Conservation (phyloP, 2,888 invertebrate genomes). For the Epinotia demarniana region DNA sequence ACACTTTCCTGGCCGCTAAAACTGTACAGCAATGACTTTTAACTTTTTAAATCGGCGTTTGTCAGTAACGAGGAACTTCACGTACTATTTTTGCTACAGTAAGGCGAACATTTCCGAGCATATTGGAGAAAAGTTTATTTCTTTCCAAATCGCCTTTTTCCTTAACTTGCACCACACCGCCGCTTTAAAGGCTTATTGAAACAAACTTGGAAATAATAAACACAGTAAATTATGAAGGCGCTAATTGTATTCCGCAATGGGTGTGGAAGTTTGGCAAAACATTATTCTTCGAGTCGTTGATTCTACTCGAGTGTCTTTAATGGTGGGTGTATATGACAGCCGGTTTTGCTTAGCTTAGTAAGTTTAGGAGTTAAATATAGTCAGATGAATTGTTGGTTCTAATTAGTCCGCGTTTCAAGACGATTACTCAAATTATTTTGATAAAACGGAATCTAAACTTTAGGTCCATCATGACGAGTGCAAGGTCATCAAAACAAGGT, state of each 20-base stretch:
- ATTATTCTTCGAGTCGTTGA: constrained; percentile 38
- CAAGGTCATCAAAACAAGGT: too few species aligned
- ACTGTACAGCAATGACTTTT: too few species aligned
- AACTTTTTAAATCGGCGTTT: too few species aligned
- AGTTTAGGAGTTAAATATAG: constrained; percentile 10
- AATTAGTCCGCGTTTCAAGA: too few species aligned
- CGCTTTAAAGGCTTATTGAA: constrained; percentile 54
- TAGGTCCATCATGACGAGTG: too few species aligned
- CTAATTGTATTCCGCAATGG: constrained; percentile 61
- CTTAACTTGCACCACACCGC: constrained; percentile 4
- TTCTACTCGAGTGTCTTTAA: constrained; percentile 20
- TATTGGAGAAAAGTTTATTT: too few species aligned
- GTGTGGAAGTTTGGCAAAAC: constrained; percentile 45
- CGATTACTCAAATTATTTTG: too few species aligned
- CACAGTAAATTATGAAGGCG: constrained; percentile 59
- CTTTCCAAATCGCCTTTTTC: not conserved
- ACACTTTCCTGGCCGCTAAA: too few species aligned
- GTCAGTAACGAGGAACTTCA: too few species aligned
- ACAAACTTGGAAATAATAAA: constrained; percentile 64
- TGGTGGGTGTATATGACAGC: constrained; percentile 21
- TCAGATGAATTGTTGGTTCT: not conserved
- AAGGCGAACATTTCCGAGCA: too few species aligned
- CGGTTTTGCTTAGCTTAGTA: constrained; percentile 1
- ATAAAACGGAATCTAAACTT: too few species aligned
- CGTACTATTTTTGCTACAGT: too few species aligned